These are phyloP conservation scores for Palloptera scutellata DNA, from an alignment of 2,888 invertebrate species.

Conservation along the genomic window DNA sequence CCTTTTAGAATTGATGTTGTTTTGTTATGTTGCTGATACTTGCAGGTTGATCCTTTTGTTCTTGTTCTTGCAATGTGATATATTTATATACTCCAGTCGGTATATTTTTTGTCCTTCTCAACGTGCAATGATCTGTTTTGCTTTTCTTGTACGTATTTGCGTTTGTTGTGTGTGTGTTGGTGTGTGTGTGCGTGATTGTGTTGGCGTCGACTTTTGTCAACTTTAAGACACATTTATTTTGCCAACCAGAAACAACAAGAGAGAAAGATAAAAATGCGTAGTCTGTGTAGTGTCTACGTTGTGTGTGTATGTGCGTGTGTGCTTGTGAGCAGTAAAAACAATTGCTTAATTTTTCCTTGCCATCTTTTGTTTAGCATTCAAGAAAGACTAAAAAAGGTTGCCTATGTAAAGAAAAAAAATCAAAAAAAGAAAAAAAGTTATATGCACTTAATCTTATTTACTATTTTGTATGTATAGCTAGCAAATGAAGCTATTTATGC, in stretches of 20 bases:
- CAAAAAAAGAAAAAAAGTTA: too few species aligned
- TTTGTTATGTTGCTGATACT: slow-evolving; percentile 10
- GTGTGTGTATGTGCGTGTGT: too few species aligned
- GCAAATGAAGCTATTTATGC: slow-evolving; percentile 36
- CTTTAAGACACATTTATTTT: neutral
- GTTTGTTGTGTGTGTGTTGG: neutral
- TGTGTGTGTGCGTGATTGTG: slow-evolving; percentile 23
- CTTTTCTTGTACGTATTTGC: slow-evolving; percentile 12
- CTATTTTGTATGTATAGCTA: neutral
- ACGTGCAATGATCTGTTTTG: slow-evolving; percentile 51
- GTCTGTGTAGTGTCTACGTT: too few species aligned
- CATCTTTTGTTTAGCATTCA: too few species aligned
- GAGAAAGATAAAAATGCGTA: too few species aligned
- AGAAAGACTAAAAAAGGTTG: too few species aligned
- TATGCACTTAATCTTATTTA: too few species aligned
- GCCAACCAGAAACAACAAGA: too few species aligned
- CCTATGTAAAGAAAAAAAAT: too few species aligned
- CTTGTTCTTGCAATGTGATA: slow-evolving; percentile 11
- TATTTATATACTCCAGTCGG: neutral
- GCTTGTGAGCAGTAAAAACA: too few species aligned
- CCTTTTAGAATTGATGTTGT: neutral
- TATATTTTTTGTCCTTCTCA: slow-evolving; percentile 46
- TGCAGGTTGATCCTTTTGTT: slow-evolving; percentile 17
- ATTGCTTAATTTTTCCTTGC: too few species aligned
- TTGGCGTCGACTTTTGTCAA: slow-evolving; percentile 33